Conservation (phyloP, 2,888 invertebrate genomes). For the Cheilosia impressa region DNA sequence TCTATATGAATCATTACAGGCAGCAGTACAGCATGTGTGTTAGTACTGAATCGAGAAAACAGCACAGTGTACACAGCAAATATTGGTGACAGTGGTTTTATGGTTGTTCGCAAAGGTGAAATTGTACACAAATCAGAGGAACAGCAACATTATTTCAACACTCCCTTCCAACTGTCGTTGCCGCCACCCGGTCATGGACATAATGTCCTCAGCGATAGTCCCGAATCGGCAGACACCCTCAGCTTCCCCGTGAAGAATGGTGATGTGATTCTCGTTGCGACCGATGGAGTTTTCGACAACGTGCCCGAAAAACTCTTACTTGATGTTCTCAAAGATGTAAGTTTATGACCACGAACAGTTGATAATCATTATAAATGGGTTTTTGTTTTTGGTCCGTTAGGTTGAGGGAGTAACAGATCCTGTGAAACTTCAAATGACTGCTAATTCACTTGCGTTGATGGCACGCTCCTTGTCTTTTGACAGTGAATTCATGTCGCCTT, state of each 20-base stretch:
- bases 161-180: constrained; percentile 97
- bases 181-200: constrained; percentile 95
- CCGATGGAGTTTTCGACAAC: constrained; percentile 99
- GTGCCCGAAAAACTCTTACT: constrained; percentile 95
- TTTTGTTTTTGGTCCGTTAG: constrained; percentile 76
- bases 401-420: constrained; percentile 89
- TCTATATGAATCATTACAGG: constrained; percentile 85
- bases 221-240: constrained; percentile 94
- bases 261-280: constrained; percentile 97
- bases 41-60: constrained; percentile 95
- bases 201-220: constrained; percentile 95
- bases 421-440: constrained; percentile 92
- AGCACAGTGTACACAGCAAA: constrained; percentile 97
- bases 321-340: constrained; percentile 90
- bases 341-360: constrained; percentile 28
- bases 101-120: constrained; percentile 93
- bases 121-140: constrained; percentile 97
- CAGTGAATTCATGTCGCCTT: constrained; percentile 97
- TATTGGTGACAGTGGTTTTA: constrained; percentile 99
- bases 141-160: constrained; percentile 99
- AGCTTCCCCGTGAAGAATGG: constrained; percentile 95
- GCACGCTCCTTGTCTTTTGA: constrained; percentile 97
- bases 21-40: constrained; percentile 98
- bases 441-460: constrained; percentile 97
- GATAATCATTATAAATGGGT: background rate